phyloP scores from a whole-genome alignment of 2,888 invertebrate genomes.

The Watsonalla binaria region DNA sequence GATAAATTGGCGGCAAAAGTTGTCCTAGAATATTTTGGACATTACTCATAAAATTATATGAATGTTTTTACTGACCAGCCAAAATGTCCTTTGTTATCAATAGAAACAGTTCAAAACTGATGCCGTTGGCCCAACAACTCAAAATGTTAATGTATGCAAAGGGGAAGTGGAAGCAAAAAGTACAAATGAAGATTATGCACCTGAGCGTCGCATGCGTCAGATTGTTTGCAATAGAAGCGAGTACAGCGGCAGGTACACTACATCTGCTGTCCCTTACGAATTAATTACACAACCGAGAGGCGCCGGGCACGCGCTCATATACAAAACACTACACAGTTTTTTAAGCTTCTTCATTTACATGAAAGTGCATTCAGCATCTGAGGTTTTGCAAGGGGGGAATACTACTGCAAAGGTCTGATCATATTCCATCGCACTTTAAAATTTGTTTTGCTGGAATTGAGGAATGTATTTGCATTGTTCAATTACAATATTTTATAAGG shows the following conservation, averaged over 20 bases:
- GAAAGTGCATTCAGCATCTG: conserved; percentile 13
- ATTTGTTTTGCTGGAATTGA: too few relatives aligned
- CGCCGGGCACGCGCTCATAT: conserved; percentile 44
- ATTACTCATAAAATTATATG: too few relatives aligned
- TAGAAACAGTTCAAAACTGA: conserved; percentile 3
- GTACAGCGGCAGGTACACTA: conserved; percentile 51
- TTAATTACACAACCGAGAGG: conserved; percentile 58
- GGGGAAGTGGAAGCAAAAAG: conserved; percentile 71
- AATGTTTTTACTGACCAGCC: background rate
- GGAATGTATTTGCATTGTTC: too few relatives aligned
- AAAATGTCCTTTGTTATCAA: background rate
- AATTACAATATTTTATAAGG: background rate
- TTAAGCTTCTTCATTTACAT: conserved; percentile 42
- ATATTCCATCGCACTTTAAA: too few relatives aligned
- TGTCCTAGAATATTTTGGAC: background rate
- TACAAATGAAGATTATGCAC: conserved; percentile 74
- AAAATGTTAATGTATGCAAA: conserved; percentile 75
- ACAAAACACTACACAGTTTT: conserved; percentile 38
- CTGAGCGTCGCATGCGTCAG: conserved; percentile 61
- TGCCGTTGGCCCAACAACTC: conserved; percentile 31
- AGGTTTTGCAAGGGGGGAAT: too few relatives aligned
- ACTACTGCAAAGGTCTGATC: too few relatives aligned
- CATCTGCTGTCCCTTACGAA: conserved; percentile 49
- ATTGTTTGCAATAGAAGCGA: conserved; percentile 45
- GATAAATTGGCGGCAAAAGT: conserved; percentile 22